Evolutionary conservation across 2,888 invertebrate species (phyloP), one percentile per base, ranked within the genome.

Genomic region (Acanthococcus lagerstroemiae): DNA sequence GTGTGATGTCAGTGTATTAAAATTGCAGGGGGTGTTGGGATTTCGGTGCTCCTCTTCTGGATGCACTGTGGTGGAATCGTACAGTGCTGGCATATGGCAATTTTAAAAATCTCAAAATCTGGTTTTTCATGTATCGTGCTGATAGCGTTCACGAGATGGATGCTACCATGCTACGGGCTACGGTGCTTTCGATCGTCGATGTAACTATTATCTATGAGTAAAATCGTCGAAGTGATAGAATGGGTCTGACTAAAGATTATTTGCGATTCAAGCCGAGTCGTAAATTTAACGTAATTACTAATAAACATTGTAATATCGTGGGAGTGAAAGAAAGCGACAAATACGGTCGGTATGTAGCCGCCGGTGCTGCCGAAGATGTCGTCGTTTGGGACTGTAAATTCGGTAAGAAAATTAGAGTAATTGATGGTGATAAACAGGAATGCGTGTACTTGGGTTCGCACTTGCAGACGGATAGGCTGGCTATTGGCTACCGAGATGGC

Each of bases 201-300:
- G n/a, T n/a, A n/a, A n/a, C n/a, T n/a, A n/a, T n/a, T n/a, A n/a
- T n/a, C n/a, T n/a, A n/a, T n/a, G n/a, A n/a, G n/a, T n/a, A n/a
- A n/a, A n/a, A n/a, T n/a, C n/a, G n/a, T n/a, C n/a, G n/a, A n/a
- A n/a, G n/a, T n/a, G n/a, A n/a, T 37, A 37, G 37, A 37, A 92
- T 92, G 92, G 91, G 90, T 58, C 78, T 93, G 66, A 92, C 95
- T 7, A 95, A 93, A 74, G 93, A 97, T 78, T 97, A 97, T 81
- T 81, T 95, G 71, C 85, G 93, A 58, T 96, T 90, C 76, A 83
- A 83, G 25, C 84, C 90, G 1, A 83, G 84, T 68, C 91, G 90
- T 7, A 86, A 86, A 69, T 92, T 95, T 75, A 95, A 94, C 75
- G 83, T 95, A 52, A 88, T 97, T 67, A 85, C 87, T 4, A 88